Conservation (phyloP, 2,113 vertebrate species). For the Carassius auratus region DNA sequence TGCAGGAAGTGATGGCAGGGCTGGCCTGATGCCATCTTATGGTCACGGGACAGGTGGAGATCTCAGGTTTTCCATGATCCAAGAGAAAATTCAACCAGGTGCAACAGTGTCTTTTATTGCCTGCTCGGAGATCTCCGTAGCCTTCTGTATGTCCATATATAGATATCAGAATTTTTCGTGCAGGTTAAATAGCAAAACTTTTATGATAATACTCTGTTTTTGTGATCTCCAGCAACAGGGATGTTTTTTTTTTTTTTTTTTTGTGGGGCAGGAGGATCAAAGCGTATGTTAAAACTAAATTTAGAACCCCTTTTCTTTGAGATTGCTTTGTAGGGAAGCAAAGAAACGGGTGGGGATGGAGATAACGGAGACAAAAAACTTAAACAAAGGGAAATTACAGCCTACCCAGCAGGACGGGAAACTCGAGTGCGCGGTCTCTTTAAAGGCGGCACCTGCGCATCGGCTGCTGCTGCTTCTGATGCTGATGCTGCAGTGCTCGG, state of each 20-base stretch:
- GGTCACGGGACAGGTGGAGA: conserved; percentile 44
- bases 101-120: neutral
- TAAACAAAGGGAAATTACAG: conserved; percentile 52
- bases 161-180: neutral
- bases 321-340: neutral
- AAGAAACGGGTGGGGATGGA: conserved; percentile 19
- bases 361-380: conserved; percentile 31
- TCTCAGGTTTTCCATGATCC: conserved; percentile 35
- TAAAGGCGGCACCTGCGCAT: conserved; percentile 79
- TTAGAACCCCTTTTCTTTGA: neutral
- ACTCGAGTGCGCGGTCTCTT: conserved; percentile 67
- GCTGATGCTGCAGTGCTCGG: conserved; percentile 84
- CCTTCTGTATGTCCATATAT: neutral
- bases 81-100: neutral
- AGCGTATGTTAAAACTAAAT: conserved; percentile 11
- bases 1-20: conserved; percentile 36
- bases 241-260: neutral
- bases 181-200: neutral
- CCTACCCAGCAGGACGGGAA: conserved; percentile 27
- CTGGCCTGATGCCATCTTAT: conserved; percentile 40
- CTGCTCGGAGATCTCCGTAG: neutral
- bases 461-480: conserved; percentile 67
- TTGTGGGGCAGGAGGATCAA: neutral
- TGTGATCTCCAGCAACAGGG: neutral
- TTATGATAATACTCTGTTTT: neutral